Evolutionary conservation across 2,797 vertebrate species (phyloP).

Genomic region (Phoeniculus purpureus): DNA sequence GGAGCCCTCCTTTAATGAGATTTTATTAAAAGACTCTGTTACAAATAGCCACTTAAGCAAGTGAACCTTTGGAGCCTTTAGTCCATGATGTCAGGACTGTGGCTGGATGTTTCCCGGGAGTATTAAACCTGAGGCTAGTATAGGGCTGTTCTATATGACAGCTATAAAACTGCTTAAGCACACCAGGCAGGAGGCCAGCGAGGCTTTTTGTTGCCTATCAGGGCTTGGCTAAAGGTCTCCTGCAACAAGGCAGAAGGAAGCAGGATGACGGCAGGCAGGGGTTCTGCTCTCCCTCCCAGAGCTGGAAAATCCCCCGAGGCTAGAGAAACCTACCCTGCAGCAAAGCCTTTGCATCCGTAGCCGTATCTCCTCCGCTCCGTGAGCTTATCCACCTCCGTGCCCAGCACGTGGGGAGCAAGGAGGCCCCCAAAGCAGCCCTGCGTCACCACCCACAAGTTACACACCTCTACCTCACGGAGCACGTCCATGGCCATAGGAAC

Average conservation of each 20-base stretch:
- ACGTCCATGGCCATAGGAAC: not conserved
- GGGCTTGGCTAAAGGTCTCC: conserved; percentile 37
- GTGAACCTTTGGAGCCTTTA: conserved; percentile 57
- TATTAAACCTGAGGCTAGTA: conserved; percentile 58
- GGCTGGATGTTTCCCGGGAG: conserved; percentile 59
- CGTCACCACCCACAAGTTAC: fast-evolving
- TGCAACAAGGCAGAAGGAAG: not conserved
- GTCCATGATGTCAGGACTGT: conserved; percentile 56
- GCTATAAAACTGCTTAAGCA: conserved; percentile 52
- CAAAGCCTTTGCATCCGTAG: not conserved
- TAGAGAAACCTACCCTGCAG: not conserved
- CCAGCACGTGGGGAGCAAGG: not conserved
- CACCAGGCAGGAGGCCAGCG: conserved; percentile 54
- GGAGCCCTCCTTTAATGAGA: conserved; percentile 54
- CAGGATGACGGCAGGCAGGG: not conserved
- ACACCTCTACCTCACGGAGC: too few species aligned
- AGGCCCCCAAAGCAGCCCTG: not conserved
- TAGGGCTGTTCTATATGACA: conserved; percentile 52
- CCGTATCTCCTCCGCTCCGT: fast-evolving
- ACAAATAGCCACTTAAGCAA: conserved; percentile 68
- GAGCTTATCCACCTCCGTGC: not conserved
- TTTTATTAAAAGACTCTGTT: conserved; percentile 68
- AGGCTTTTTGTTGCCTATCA: conserved; percentile 44
- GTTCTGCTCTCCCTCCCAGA: not conserved
- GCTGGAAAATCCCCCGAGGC: not conserved